Conservation (phyloP, 2,888 invertebrate species). For the Mactromeris polynyma region DNA sequence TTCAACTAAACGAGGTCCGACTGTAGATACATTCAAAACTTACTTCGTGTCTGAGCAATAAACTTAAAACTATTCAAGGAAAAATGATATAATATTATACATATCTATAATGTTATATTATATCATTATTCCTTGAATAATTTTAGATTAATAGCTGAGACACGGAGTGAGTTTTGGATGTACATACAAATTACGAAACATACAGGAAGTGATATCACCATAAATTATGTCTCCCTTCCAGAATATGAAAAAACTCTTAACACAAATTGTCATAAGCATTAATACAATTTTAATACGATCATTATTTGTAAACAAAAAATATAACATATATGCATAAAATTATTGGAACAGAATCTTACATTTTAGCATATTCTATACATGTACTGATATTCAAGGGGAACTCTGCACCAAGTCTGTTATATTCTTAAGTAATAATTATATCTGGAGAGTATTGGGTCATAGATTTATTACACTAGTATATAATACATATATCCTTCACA, state of each 20-base stretch:
- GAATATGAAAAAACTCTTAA: neutral
- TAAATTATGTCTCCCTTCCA: neutral
- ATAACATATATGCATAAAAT: conserved; percentile 41
- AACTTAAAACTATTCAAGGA: too few relatives aligned
- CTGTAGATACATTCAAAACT: too few relatives aligned
- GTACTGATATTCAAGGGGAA: neutral
- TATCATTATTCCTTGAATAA: too few relatives aligned
- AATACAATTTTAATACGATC: conserved; percentile 39
- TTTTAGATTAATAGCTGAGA: too few relatives aligned
- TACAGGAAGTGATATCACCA: neutral
- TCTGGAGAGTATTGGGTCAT: neutral
- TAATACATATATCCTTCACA: neutral
- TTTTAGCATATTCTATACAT: neutral
- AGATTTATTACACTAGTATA: conserved; percentile 2
- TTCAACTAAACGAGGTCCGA: too few relatives aligned
- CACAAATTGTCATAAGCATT: conserved; percentile 6
- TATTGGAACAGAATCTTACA: neutral
- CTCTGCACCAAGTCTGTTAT: neutral
- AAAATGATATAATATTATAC: too few relatives aligned
- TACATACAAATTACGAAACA: neutral
- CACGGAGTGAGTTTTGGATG: too few relatives aligned
- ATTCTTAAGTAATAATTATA: neutral
- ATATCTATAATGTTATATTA: too few relatives aligned
- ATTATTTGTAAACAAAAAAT: conserved; percentile 34
- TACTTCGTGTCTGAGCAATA: too few relatives aligned